Percentiles rank a stretch among this genome's conserved stretches.
Evolutionary conservation across 2,888 invertebrate genomes (phyloP).

Genomic region (Galerucella calmariensis): DNA sequence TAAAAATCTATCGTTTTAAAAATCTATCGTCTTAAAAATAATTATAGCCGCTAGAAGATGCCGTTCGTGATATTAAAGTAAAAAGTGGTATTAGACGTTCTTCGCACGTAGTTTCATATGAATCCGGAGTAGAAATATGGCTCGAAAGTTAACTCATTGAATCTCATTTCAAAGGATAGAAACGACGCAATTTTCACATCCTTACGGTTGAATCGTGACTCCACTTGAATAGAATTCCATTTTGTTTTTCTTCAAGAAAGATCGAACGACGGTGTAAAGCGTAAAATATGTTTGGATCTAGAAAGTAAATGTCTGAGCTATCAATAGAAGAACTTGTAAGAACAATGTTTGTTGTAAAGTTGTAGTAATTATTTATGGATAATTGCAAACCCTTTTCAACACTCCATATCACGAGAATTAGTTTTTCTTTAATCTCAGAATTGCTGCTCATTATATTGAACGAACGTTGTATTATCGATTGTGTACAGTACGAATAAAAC

Average conservation of each 20-base stretch:
- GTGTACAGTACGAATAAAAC: no score
- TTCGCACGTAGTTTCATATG: slow-evolving; percentile 61
- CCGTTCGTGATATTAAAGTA: slow-evolving; percentile 20
- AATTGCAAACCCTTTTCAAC: no score
- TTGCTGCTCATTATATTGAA: no score
- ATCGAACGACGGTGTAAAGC: background rate
- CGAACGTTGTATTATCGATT: no score
- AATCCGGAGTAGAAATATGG: slow-evolving; percentile 59
- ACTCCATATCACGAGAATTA: no score
- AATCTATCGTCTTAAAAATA: background rate
- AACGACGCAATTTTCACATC: slow-evolving; percentile 61
- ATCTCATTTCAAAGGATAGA: slow-evolving; percentile 60
- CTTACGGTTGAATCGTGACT: slow-evolving; percentile 56
- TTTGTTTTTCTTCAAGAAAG: slow-evolving; percentile 31
- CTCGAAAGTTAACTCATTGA: slow-evolving; percentile 61
- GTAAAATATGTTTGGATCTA: background rate
- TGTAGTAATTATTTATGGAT: no score
- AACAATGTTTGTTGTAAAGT: no score
- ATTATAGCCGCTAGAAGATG: background rate
- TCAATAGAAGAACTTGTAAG: no score
- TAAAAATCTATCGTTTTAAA: background rate
- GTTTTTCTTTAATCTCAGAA: no score
- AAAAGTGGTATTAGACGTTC: slow-evolving; percentile 33
- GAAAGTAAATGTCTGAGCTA: no score
- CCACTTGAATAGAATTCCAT: slow-evolving; percentile 45